Evolutionary conservation across 2,888 invertebrate genomes (phyloP), one percentile per base, ranked within the genome.

Genomic region (Orchestes rusci): DNA sequence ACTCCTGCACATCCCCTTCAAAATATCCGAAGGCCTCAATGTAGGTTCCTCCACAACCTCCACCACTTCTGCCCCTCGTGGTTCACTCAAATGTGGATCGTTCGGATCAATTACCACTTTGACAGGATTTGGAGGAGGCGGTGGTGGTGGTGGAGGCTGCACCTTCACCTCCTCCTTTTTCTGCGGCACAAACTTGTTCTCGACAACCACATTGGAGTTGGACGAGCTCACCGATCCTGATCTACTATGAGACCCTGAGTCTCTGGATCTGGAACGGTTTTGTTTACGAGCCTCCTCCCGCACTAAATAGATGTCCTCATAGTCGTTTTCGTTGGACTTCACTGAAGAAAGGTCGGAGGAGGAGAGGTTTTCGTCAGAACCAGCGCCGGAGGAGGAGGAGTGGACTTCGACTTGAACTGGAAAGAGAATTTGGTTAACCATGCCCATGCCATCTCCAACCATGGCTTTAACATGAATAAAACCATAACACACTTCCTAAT

Each of bases 381-480:
- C 77, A 13, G 79, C 77, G 40, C 77, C 79, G 54, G 76, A 76
- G 53, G 77, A 79, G 47, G 77, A 77, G n/a, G 82, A 83, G 71
- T 90, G 89, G 38, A 89, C 82, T 70, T 89, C 89, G 32, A 87
- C 89, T 77, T 88, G 87, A 55, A 89, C 88, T 84, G 73, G 10
- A 63, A 65, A 23, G n/a, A n/a, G n/a, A n/a, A n/a, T n/a, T n/a
- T n/a, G n/a, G n/a, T n/a, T n/a, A n/a, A n/a, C n/a, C n/a, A n/a
- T n/a, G n/a, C n/a, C n/a, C n/a, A n/a, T n/a, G n/a, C n/a, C n/a
- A n/a, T n/a, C n/a, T n/a, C n/a, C n/a, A n/a, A n/a, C n/a, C n/a
- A n/a, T n/a, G n/a, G n/a, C n/a, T n/a, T n/a, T n/a, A n/a, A n/a
- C n/a, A n/a, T n/a, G n/a, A n/a, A n/a, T n/a, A n/a, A n/a, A n/a